phyloP scores from a whole-genome alignment of 1,140 invertebrate species.

The Harpegnathos saltator region DNA sequence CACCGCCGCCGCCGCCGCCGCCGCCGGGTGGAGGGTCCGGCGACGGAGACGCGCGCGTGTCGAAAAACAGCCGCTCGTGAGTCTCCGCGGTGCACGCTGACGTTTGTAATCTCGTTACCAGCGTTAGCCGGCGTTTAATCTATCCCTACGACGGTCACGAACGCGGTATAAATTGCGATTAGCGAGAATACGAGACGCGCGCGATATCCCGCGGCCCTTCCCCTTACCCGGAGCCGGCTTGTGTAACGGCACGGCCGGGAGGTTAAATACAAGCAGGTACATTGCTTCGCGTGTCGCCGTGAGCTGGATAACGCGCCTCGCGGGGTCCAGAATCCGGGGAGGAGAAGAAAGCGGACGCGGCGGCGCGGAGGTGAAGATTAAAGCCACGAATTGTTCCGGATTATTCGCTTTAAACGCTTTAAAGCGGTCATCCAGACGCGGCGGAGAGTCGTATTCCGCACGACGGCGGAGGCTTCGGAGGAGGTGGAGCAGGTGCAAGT shows the following conservation, averaged over 20 bases:
- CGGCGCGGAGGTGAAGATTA: constrained; percentile 9
- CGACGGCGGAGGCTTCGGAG: not conserved
- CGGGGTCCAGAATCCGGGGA: not conserved
- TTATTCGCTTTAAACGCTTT: constrained; percentile 41
- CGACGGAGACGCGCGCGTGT: not conserved
- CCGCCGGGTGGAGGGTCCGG: not conserved
- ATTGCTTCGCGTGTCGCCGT: not conserved
- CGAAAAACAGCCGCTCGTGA: not conserved
- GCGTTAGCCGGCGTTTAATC: not conserved
- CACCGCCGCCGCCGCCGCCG: no score
- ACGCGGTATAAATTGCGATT: constrained; percentile 34
- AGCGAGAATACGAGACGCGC: constrained; percentile 11
- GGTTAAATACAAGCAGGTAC: constrained; percentile 42
- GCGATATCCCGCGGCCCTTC: not conserved
- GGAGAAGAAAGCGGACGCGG: not conserved
- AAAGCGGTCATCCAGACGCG: not conserved
- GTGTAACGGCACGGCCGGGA: constrained; percentile 1
- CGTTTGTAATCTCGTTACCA: constrained; percentile 33
- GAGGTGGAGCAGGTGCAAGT: no score
- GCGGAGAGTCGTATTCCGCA: not conserved
- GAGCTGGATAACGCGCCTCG: not conserved
- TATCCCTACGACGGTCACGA: not conserved
- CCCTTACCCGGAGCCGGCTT: constrained; percentile 16
- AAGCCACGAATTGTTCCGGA: constrained; percentile 15
- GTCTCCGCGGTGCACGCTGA: not conserved